Evolutionary conservation across 2,113 vertebrate genomes (phyloP).

Genomic region (Australoheros scitulus): DNA sequence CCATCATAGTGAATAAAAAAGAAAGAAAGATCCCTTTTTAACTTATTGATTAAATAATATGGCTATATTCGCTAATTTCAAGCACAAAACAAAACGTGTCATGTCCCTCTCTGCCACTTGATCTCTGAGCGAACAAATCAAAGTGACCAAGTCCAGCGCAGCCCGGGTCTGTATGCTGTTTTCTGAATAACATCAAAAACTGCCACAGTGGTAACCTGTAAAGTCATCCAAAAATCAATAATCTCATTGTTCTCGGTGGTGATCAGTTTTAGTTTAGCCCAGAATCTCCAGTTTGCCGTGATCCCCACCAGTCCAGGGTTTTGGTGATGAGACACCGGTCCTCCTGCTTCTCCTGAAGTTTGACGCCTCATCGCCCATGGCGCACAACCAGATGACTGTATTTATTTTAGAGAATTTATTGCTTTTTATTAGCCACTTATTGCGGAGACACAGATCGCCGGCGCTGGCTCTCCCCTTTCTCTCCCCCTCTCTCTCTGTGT

Average conservation of each 20-base stretch:
- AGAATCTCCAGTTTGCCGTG: constrained; percentile 43
- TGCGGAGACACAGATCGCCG: constrained; percentile 69
- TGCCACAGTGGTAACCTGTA: constrained; percentile 67
- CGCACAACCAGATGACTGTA: constrained; percentile 63
- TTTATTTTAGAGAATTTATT: constrained; percentile 76
- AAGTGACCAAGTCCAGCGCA: constrained; percentile 69
- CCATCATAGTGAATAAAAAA: constrained; percentile 82
- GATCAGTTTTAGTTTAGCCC: constrained; percentile 42
- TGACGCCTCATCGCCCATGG: constrained; percentile 76
- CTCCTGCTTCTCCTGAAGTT: constrained; percentile 77
- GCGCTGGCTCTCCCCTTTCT: constrained; percentile 38
- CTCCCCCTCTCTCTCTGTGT: background rate
- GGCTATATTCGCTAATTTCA: constrained; percentile 68
- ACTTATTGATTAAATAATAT: constrained; percentile 66
- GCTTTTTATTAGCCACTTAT: constrained; percentile 78
- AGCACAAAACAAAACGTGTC: constrained; percentile 53
- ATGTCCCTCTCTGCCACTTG: constrained; percentile 71
- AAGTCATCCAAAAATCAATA: constrained; percentile 44
- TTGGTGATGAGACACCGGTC: constrained; percentile 60
- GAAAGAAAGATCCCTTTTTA: constrained; percentile 31
- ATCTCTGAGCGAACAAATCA: constrained; percentile 61
- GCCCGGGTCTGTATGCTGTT: constrained; percentile 52
- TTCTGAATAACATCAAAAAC: constrained; percentile 66
- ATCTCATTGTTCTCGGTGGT: constrained; percentile 47
- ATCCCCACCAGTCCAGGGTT: constrained; percentile 52